These are phyloP conservation scores for Perca fluviatilis DNA, from an alignment of 2,113 vertebrate species.

Conservation along the genomic window DNA sequence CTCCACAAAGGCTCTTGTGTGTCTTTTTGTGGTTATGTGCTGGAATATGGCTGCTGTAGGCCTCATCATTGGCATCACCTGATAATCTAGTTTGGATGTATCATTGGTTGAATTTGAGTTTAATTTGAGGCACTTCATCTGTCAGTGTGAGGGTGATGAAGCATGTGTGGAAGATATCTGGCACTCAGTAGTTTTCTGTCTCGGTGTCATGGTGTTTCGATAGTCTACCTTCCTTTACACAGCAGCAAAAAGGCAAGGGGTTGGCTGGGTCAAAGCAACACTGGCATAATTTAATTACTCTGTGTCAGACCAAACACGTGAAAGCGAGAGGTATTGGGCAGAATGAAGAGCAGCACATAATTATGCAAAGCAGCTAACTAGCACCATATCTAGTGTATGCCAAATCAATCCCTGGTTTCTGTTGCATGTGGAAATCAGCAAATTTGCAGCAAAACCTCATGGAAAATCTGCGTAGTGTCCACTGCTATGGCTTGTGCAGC, in stretches of 20 bases:
- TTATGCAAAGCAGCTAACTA: background rate
- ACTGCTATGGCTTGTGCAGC: background rate
- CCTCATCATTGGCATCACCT: conserved; percentile 28
- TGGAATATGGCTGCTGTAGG: conserved; percentile 23
- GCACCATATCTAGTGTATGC: background rate
- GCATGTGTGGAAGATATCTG: background rate
- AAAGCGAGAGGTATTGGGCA: background rate
- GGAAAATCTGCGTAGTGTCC: background rate
- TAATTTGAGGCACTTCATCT: conserved; percentile 14
- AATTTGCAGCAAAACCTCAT: background rate
- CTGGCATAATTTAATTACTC: background rate
- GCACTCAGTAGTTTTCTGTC: background rate
- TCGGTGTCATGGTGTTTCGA: background rate
- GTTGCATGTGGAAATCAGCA: background rate
- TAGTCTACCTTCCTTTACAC: background rate
- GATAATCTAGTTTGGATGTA: conserved; percentile 39
- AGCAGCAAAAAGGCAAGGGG: conserved; percentile 9
- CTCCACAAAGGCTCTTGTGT: conserved; percentile 22
- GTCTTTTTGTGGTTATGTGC: conserved; percentile 32
- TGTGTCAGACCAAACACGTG: background rate
- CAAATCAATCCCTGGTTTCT: background rate
- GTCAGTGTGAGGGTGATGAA: background rate
- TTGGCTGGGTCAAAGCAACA: background rate
- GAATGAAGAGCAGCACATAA: conserved; percentile 1
- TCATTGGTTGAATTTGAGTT: conserved; percentile 7